phyloP scores from a whole-genome alignment of 1,140 invertebrate genomes.

The Carposina sasakii region DNA sequence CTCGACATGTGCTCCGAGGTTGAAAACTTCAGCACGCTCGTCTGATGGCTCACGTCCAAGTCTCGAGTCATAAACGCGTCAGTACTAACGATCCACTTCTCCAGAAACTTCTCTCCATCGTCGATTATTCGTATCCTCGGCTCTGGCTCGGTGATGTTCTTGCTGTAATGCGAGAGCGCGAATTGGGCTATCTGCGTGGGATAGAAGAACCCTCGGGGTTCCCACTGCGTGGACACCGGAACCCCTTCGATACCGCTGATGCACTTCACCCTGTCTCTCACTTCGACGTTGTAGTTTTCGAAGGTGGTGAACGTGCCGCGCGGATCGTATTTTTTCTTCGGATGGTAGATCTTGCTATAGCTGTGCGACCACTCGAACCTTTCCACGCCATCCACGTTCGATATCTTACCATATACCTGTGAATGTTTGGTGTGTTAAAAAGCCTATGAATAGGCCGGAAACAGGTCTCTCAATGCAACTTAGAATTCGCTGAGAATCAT shows the following conservation, averaged over 20 bases:
- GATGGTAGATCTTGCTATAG: conserved; percentile 92
- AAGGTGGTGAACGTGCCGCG: conserved; percentile 95
- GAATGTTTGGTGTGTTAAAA: too few relatives aligned
- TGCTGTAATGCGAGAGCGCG: conserved; percentile 97
- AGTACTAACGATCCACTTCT: conserved; percentile 79
- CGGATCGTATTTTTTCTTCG: conserved; percentile 90
- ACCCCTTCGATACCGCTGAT: conserved; percentile 94
- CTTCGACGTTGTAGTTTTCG: conserved; percentile 98
- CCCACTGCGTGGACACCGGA: conserved; percentile 96
- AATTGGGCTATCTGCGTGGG: conserved; percentile 99
- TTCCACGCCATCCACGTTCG: conserved; percentile 78
- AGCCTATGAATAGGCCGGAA: too few relatives aligned
- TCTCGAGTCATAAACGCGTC: conserved; percentile 77
- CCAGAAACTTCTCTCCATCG: conserved; percentile 79
- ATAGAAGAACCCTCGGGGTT: conserved; percentile 94
- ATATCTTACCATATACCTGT: conserved; percentile 84
- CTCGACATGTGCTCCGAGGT: conserved; percentile 80
- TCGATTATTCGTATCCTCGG: conserved; percentile 81
- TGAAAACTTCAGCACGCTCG: conserved; percentile 80
- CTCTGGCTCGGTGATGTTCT: conserved; percentile 88
- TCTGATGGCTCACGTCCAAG: conserved; percentile 73
- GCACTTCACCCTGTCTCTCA: conserved; percentile 94
- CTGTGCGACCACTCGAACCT: conserved; percentile 96
- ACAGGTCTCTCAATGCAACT: too few relatives aligned
- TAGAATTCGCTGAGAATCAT: too few relatives aligned